Conservation (phyloP, 2,797 vertebrate species). For the Tiaroga cobitis region DNA sequence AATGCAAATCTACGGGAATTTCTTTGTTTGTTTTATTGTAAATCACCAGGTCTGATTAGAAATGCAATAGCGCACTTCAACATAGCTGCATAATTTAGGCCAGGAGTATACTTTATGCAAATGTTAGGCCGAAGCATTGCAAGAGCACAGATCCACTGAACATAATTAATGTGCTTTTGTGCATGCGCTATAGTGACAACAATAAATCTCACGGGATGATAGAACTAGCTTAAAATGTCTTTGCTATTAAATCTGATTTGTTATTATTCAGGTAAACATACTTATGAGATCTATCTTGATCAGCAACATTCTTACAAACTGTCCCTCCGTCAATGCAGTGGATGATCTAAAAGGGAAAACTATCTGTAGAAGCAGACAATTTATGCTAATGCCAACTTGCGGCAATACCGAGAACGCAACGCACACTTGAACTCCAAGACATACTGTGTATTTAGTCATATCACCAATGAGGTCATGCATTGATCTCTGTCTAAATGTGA, state of each 20-base stretch:
- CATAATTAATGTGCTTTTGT: background rate
- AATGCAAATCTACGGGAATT: background rate
- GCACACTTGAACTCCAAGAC: constrained; percentile 22
- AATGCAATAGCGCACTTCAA: background rate
- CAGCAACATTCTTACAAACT: constrained; percentile 3
- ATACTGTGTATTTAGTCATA: background rate
- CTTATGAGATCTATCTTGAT: constrained; percentile 9
- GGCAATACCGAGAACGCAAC: background rate
- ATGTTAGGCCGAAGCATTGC: background rate
- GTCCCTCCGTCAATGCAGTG: background rate
- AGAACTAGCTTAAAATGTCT: constrained; percentile 1
- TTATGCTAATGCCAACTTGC: constrained; percentile 9
- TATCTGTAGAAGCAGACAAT: background rate
- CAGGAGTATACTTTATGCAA: background rate
- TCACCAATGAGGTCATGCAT: constrained; percentile 22
- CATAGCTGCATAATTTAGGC: background rate
- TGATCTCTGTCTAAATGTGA: constrained; percentile 32
- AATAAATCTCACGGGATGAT: background rate
- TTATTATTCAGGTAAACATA: constrained; percentile 23
- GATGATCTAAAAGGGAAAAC: background rate
- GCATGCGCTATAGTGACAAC: background rate
- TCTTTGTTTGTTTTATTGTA: background rate
- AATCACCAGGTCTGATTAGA: background rate
- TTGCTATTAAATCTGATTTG: constrained; percentile 5
- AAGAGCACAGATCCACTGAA: background rate